A percentile compares a stretch with the other conserved stretches of the same genome.
These are phyloP conservation scores for Coracias cyanogaster DNA, from an alignment of 2,797 vertebrate species.

Conservation along the genomic window DNA sequence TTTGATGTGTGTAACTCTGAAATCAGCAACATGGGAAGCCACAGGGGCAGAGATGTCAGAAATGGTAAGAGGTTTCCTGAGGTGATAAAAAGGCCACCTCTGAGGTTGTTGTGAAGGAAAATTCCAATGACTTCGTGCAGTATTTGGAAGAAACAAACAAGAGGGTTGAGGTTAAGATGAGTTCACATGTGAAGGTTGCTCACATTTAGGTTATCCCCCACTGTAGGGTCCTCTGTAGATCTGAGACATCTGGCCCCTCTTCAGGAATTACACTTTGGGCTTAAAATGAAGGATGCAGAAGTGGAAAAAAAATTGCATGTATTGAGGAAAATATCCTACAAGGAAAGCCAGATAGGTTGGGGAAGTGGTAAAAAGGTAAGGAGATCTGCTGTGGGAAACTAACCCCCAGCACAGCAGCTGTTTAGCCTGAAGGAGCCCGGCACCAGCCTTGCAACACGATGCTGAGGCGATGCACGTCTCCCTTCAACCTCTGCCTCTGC, in stretches of 20 bases:
- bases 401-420: rapidly evolving
- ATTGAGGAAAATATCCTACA: not conserved
- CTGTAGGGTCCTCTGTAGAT: not conserved
- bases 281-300: not conserved
- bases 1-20: slow-evolving; percentile 33
- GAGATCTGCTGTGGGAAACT: not conserved
- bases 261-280: not conserved
- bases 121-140: not conserved
- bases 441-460: rapidly evolving
- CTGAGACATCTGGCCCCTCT: rapidly evolving
- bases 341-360: not conserved
- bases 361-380: not conserved
- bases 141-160: slow-evolving; percentile 33
- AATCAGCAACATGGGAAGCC: slow-evolving; percentile 32
- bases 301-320: not conserved
- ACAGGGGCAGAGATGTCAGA: slow-evolving; percentile 14
- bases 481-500: rapidly evolving
- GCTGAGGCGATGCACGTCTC: rapidly evolving
- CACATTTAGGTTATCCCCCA: not conserved
- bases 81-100: slow-evolving; percentile 48
- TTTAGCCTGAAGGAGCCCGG: rapidly evolving
- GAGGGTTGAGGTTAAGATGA: not conserved
- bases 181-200: not conserved
- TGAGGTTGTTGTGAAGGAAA: slow-evolving; percentile 42
- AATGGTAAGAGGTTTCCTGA: slow-evolving; percentile 47